Conservation (phyloP, 2,113 vertebrate genomes). For the Aviceda subcristata region DNA sequence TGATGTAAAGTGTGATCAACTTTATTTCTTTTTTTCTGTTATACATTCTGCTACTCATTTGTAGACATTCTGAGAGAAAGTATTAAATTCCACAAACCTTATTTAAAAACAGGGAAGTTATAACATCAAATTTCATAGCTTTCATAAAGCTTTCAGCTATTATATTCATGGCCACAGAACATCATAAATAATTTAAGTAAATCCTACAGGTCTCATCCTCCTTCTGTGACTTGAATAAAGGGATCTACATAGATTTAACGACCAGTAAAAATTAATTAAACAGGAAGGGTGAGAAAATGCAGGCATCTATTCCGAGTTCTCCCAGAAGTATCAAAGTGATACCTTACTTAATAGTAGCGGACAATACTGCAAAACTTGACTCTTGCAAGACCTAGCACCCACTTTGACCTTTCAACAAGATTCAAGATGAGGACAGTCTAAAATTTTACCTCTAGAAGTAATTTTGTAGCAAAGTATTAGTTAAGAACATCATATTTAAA, state of each 20-base stretch:
- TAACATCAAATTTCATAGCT: neutral
- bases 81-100: neutral
- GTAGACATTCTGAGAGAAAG: neutral
- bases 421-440: neutral
- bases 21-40: neutral
- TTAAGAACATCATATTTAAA: neutral
- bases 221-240: neutral
- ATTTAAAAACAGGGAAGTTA: neutral
- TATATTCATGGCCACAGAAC: neutral
- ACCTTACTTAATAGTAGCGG: neutral
- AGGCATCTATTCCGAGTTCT: neutral
- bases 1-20: neutral
- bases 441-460: neutral
- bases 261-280: conserved; percentile 15
- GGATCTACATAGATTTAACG: neutral
- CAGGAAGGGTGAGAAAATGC: neutral
- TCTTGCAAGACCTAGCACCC: neutral
- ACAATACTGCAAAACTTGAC: neutral
- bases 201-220: neutral
- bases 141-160: neutral
- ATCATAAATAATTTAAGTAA: neutral
- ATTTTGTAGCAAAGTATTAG: neutral
- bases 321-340: neutral
- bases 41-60: neutral
- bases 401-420: neutral